Percentiles rank a stretch among this genome's conserved stretches.
phyloP scores from a whole-genome alignment of 92 coral and sea anemone species.

The Palythoa grandis region DNA sequence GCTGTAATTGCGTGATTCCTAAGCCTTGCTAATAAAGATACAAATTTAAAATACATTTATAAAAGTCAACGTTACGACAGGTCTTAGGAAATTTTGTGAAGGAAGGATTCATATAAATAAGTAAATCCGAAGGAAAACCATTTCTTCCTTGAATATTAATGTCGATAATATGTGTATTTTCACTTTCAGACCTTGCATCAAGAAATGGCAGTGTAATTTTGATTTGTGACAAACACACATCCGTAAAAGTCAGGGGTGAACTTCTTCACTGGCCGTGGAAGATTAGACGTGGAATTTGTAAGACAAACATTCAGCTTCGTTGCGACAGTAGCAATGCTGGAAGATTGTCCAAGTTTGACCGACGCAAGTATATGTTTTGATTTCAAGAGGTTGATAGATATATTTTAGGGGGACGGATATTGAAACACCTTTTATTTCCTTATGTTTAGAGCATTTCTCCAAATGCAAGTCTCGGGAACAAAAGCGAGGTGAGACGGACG shows the following conservation, averaged over 20 bases:
- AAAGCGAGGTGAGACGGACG: conserved; percentile 48
- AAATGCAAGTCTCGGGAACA: conserved; percentile 52
- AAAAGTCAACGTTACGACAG: neutral
- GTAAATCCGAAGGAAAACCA: neutral
- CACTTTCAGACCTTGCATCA: conserved; percentile 55
- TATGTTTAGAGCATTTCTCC: conserved; percentile 47
- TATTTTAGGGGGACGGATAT: conserved; percentile 9
- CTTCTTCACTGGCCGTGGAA: conserved; percentile 61
- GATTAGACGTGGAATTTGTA: conserved; percentile 57
- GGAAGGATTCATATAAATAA: neutral
- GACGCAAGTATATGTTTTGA: conserved; percentile 45
- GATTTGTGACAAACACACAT: conserved; percentile 58
- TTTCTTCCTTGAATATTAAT: conserved; percentile 26
- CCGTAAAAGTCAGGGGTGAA: conserved; percentile 50
- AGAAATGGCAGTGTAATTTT: conserved; percentile 56
- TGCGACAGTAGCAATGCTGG: conserved; percentile 50
- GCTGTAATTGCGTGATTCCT: neutral
- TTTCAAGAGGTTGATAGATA: neutral
- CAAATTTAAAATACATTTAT: neutral
- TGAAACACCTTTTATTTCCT: conserved; percentile 22
- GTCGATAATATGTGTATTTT: neutral
- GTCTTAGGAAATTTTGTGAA: conserved; percentile 7
- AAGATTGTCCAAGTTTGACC: conserved; percentile 58
- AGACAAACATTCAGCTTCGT: conserved; percentile 52
- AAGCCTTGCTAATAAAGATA: neutral